phyloP scores from a whole-genome alignment of 2,797 vertebrate species.

The Coluber constrictor region DNA sequence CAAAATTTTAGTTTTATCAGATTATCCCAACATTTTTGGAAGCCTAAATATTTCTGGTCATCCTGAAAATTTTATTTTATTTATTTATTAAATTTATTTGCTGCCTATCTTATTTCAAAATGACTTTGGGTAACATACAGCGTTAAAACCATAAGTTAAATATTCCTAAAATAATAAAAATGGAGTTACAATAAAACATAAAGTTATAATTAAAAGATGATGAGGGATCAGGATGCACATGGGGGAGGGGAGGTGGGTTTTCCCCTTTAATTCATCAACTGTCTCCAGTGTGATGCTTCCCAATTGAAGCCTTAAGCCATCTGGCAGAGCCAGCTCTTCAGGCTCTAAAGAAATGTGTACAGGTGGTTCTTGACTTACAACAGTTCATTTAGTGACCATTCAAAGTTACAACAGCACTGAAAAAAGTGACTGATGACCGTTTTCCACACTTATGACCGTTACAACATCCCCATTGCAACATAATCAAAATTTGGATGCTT shows the following conservation, averaged over 20 bases:
- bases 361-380: too few relatives aligned
- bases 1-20: constrained; percentile 52
- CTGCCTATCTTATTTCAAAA: not conserved
- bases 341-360: not conserved
- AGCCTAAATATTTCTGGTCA: not conserved
- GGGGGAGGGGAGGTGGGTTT: not conserved
- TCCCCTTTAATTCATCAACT: not conserved
- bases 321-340: not conserved
- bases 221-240: not conserved
- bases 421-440: too few relatives aligned
- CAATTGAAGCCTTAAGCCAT: not conserved
- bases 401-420: too few relatives aligned
- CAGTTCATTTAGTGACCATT: too few relatives aligned
- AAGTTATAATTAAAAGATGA: not conserved
- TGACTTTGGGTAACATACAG: not conserved
- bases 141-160: not conserved
- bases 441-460: too few relatives aligned
- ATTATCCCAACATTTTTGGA: not conserved
- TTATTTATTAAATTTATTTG: not conserved
- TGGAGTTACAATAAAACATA: not conserved
- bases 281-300: not conserved
- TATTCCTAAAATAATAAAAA: not conserved
- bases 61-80: not conserved
- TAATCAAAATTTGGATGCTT: too few relatives aligned
- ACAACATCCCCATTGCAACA: too few relatives aligned